A percentile compares a stretch with the other conserved stretches of the same genome.
Conservation (phyloP, 2,888 invertebrate species). For the Cataglyphis rosenhaueri region DNA sequence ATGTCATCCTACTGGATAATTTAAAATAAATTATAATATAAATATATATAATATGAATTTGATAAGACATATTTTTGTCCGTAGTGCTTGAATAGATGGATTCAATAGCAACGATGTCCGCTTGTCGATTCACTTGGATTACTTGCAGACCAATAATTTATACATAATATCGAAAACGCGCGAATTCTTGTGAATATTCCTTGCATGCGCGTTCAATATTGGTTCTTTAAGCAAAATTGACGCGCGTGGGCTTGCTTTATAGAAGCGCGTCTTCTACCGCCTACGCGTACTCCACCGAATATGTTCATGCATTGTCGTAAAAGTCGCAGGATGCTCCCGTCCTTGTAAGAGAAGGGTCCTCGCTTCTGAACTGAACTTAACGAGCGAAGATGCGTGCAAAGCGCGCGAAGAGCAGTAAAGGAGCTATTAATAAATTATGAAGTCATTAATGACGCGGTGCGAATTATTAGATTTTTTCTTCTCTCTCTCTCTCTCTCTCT, state of each 20-base stretch:
- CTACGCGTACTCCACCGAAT: constrained; percentile 31
- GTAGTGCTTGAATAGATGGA: background rate
- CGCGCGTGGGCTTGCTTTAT: constrained; percentile 27
- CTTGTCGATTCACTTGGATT: background rate
- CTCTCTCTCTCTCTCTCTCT: background rate
- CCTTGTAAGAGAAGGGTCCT: constrained; percentile 53
- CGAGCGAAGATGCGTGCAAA: constrained; percentile 35
- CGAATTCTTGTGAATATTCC: constrained; percentile 5
- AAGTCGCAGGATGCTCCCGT: constrained; percentile 48
- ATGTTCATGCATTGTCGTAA: constrained; percentile 44
- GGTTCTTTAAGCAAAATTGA: constrained; percentile 13
- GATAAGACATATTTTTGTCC: background rate
- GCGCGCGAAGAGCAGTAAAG: constrained; percentile 40
- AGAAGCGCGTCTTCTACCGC: constrained; percentile 40
- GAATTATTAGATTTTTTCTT: constrained; percentile 2
- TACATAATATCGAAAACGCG: background rate
- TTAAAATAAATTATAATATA: constrained; percentile 11
- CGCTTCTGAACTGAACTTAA: constrained; percentile 51
- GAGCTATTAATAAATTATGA: constrained; percentile 52
- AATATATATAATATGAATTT: background rate
- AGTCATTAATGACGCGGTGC: constrained; percentile 40
- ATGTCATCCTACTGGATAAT: background rate
- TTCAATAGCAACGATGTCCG: background rate
- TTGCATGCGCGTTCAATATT: constrained; percentile 15
- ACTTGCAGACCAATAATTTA: background rate